Base-by-base conservation (phyloP, 2,888 invertebrate genomes). In the Palloptera scutellata region DNA sequence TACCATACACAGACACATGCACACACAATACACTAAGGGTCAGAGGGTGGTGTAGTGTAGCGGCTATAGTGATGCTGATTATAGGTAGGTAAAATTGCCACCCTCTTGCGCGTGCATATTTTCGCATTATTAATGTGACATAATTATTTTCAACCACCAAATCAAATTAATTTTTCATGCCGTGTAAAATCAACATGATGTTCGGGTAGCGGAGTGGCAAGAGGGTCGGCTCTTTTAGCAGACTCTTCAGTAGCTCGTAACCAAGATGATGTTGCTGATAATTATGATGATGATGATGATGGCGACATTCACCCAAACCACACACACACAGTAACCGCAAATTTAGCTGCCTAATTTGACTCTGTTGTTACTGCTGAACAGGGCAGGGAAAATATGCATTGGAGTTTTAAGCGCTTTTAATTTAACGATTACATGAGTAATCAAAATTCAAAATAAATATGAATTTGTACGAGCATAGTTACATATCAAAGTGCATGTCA, bases 141-240 rank as follows among this genome's bases (percentile, higher is more conserved):
- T 75, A 75, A 75, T 75, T 75, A 75, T 72, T 71, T 73, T 72
- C 75, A 74, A 75, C 75, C 74, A 75, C 74, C 73, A 73, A 74
- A 74, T 71, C 74, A 71, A 75, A 74, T 74, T 74, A 74, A 75
- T 74, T 73, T 72, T 72, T 72, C 70, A 72, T 70, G 68, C 71
- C 67, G 52, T 68, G 69, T 67, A 70, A 73, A 58, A 63, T 54
- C 30, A 30, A 30, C 30, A 30, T 45, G 30, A 17, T 40, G 42
- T 59, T 55, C 48, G 61, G 48, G 30, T 48, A 11, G 13, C n/a
- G 53, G 55, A 15, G 45, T n/a, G 42, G 20, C 43, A 30, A 15
- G 51, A 55, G 41, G 52, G 48, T 30, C 30, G 30, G 6, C 30
- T 30, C 30, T 30, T 30, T 2, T 30, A 30, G 13, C 40, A 55